Evolutionary conservation across 2,888 invertebrate species (phyloP), one percentile per base, ranked within the genome.

Genomic region (Selenia dentaria): DNA sequence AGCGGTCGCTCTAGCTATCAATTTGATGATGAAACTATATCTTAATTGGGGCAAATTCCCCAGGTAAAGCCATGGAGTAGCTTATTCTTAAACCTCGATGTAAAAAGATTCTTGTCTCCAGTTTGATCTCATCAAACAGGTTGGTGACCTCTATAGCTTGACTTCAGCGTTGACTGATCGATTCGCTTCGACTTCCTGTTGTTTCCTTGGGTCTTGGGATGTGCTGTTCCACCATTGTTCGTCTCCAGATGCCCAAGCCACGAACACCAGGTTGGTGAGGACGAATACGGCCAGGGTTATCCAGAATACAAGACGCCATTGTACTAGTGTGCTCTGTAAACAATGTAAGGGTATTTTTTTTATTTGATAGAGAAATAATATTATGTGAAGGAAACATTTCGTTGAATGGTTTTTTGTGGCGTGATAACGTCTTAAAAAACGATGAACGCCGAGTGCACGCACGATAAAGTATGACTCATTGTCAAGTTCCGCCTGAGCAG

Each of bases 221-320:
- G 74, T 81, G 49, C 92, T 91, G 75, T 96, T 95, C 95, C 96
- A 97, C 67, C 93, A 92, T 62, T 97, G 96, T 20, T 94, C 92
- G 37, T 96, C 95, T 0, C 95, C 96, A 6, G 95, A 95, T 0
- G 95, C 96, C 85, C 93, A 95, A 5, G 94, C 67, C 1, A 94
- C 85, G 74, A 94, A 97, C 5, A 96, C 87, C 1, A 94, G 51
- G 72, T 95, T 95, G 0, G 96, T 94, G 0, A 93, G 64, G n/a
- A 93, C 76, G 67, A 96, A 94, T 1, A 96, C 93, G 0, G 79
- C 93, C 12, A 95, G 89, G 2, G 96, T 93, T 59, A 96, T 94
- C 95, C 96, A 96, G 79, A 97, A 96, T 0, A 96, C 96, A 1
- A 92, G 67, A 14, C 94, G 91, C 97, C 97, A 97, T 83, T 96